phyloP scores from a whole-genome alignment of 2,888 invertebrate species.

The Julus scanicus region DNA sequence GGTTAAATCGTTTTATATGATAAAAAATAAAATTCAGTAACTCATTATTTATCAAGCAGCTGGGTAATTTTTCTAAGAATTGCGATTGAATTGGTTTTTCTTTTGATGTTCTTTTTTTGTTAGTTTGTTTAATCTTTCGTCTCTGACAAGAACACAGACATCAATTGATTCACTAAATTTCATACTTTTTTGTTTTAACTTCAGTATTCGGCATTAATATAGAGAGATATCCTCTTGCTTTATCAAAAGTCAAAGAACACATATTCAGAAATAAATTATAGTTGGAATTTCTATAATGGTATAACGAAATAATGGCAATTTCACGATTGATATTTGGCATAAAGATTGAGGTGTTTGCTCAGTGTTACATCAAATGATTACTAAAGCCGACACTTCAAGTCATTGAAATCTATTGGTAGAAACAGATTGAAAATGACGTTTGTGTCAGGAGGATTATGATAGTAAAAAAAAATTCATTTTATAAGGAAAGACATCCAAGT shows the following conservation, averaged over 20 bases:
- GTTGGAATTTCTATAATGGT: neutral
- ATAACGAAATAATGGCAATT: neutral
- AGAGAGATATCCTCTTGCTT: too few relatives aligned
- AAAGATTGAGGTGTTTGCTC: neutral
- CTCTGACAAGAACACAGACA: too few relatives aligned
- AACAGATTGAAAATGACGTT: neutral
- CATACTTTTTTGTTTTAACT: too few relatives aligned
- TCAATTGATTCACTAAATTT: too few relatives aligned
- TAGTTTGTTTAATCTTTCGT: too few relatives aligned
- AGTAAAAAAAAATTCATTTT: conserved; percentile 13
- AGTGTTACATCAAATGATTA: neutral
- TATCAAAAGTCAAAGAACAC: neutral
- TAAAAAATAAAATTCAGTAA: too few relatives aligned
- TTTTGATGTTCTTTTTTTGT: too few relatives aligned
- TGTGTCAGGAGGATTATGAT: neutral
- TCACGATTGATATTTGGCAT: neutral
- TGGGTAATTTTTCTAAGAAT: too few relatives aligned
- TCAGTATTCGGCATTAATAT: too few relatives aligned
- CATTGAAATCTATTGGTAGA: neutral
- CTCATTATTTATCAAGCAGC: too few relatives aligned
- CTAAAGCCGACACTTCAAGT: neutral
- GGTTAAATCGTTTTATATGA: too few relatives aligned
- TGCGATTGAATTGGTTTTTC: too few relatives aligned
- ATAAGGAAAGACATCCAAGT: neutral
- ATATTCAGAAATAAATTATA: neutral